A percentile compares a stretch with the other conserved stretches of the same genome.
Conservation (phyloP, 2,888 invertebrate species). For the Hoplodrina blanda region DNA sequence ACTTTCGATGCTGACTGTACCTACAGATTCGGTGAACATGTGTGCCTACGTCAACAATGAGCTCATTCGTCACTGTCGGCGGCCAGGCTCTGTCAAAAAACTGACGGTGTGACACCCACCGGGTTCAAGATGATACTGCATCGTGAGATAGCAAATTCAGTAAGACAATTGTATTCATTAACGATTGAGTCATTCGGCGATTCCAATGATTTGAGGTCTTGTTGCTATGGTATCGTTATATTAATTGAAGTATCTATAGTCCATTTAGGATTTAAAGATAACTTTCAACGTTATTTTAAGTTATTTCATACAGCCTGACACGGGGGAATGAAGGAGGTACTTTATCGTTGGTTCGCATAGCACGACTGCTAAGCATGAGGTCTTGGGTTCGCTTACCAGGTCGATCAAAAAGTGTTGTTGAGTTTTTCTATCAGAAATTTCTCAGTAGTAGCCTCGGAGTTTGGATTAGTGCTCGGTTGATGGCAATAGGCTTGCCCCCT, state of each 20-base stretch:
- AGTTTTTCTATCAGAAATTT: no score
- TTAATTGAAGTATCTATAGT: background rate
- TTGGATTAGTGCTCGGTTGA: no score
- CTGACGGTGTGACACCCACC: conserved; percentile 51
- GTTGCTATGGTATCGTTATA: conserved; percentile 19
- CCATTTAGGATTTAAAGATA: no score
- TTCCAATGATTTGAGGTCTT: conserved; percentile 1
- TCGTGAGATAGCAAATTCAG: conserved; percentile 45
- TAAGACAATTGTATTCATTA: conserved; percentile 50
- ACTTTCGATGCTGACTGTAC: conserved; percentile 14
- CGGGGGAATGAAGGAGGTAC: no score
- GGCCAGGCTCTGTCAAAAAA: conserved; percentile 58
- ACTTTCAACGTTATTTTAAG: no score
- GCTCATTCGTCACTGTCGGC: conserved; percentile 68
- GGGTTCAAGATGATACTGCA: conserved; percentile 33
- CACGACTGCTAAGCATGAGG: no score
- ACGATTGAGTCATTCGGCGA: conserved; percentile 27
- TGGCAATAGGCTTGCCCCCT: no score
- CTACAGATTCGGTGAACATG: conserved; percentile 54
- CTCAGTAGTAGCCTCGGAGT: no score
- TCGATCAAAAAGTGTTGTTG: no score
- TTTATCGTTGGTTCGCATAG: no score
- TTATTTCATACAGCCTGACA: no score
- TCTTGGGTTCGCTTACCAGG: no score
- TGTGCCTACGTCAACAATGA: conserved; percentile 73